Base-by-base conservation (phyloP, 2,888 invertebrate genomes). In the Diarsia mendica region DNA sequence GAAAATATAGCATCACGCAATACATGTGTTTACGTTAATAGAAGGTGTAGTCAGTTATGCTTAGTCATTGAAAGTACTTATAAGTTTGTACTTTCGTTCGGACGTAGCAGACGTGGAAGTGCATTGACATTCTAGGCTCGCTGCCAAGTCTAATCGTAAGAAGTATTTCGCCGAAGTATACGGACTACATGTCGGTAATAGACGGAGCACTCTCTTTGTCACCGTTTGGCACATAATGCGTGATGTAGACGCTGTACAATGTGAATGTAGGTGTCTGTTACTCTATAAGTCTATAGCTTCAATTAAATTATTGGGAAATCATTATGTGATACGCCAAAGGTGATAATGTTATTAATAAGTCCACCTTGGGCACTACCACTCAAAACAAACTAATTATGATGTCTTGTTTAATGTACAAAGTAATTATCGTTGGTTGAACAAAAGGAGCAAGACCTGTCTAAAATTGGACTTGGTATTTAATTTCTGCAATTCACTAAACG, bases 111-210 rank as follows among this genome's bases (percentile, higher is more conserved):
- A 83, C 79, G 80, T 84, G 74, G 77, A 85, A 83, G 84, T 89
- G 90, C 89, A 90, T 87, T 82, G 86, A 86, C 81, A 88, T 87
- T 89, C 82, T 90, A 84, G 91, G 90, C 89, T 68, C 67, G 55
- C 18, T 89, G 91, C 91, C 91, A 91, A 91, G 81, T 88, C 85
- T 86, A 86, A 87, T 80, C 79, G 87, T 87, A 87, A 87, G 86
- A 87, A 84, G 85, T 75, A 84, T 88, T 88, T 85, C 79, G 80
- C 70, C 71, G 72, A 86, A 87, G 80, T 87, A 83, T 85, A 84
- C 67, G 74, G 68, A 83, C n/a, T n/a, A n/a, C 85, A 87, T 72
- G 73, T 75, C 61, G 67, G 15, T 85, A 79, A 82, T 84, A 85
- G 75, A 77, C 68, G 66, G 73, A 67, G 63, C 61, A 75, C 82